Conservation (phyloP, 2,113 vertebrate species). For the Trematomus loennbergii region DNA sequence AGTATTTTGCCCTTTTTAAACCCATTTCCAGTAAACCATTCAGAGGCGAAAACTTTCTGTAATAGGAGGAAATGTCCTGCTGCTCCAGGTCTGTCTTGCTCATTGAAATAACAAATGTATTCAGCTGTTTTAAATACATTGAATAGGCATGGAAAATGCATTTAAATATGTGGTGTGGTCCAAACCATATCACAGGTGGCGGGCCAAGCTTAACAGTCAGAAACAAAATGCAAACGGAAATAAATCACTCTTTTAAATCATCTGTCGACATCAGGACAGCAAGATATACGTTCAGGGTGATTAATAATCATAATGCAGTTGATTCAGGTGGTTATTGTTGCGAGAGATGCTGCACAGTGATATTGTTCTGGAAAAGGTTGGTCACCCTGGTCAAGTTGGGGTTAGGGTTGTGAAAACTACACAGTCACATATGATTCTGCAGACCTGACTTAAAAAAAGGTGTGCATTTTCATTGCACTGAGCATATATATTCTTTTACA, state of each 20-base stretch:
- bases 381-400: neutral
- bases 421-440: slow-evolving; percentile 2
- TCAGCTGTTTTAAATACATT: slow-evolving; percentile 55
- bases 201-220: slow-evolving; percentile 4
- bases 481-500: no score
- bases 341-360: slow-evolving; percentile 19
- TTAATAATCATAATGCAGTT: slow-evolving; percentile 35
- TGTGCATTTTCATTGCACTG: neutral
- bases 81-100: slow-evolving; percentile 61
- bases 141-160: slow-evolving; percentile 33
- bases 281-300: slow-evolving; percentile 7
- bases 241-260: slow-evolving; percentile 27
- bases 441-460: neutral
- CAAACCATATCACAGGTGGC: slow-evolving; percentile 66
- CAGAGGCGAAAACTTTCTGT: slow-evolving; percentile 63
- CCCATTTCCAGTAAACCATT: slow-evolving; percentile 66
- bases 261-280: slow-evolving; percentile 17
- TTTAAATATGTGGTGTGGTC: slow-evolving; percentile 37
- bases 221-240: slow-evolving; percentile 52
- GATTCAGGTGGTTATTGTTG: slow-evolving; percentile 59
- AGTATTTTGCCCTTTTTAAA: slow-evolving; percentile 73
- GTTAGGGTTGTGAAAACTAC: slow-evolving; percentile 15
- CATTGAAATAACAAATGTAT: slow-evolving; percentile 65
- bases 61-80: slow-evolving; percentile 63
- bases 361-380: slow-evolving; percentile 32